phyloP scores from a whole-genome alignment of 2,113 vertebrate genomes.

The Beaufortia kweichowensis region DNA sequence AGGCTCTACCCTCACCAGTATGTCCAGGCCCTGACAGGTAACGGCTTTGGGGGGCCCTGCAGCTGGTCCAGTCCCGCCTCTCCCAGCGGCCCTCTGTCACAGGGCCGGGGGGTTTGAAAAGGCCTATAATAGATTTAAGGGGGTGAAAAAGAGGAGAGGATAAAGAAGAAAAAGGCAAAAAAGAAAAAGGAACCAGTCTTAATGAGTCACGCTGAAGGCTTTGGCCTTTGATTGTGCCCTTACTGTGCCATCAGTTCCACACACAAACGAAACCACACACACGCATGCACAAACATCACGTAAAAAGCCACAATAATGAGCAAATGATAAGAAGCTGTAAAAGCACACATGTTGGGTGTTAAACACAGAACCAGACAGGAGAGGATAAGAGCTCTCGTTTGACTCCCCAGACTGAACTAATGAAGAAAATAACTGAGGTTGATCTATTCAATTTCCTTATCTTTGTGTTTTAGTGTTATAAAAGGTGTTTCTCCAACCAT shows the following conservation, averaged over 20 bases:
- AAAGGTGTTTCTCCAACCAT: background rate
- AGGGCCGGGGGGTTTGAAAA: slow-evolving; percentile 59
- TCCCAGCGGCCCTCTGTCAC: slow-evolving; percentile 62
- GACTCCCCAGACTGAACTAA: too few relatives aligned
- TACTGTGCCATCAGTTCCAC: slow-evolving; percentile 12
- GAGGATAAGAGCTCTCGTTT: background rate
- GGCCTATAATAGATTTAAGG: slow-evolving; percentile 58
- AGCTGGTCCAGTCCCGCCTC: slow-evolving; percentile 64
- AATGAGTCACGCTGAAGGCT: slow-evolving; percentile 42
- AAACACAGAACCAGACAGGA: slow-evolving; percentile 44
- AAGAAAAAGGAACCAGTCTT: slow-evolving; percentile 56
- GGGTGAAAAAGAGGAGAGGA: slow-evolving; percentile 42
- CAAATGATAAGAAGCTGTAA: slow-evolving; percentile 34
- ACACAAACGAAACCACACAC: slow-evolving; percentile 33
- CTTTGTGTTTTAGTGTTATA: too few relatives aligned
- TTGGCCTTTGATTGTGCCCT: slow-evolving; percentile 26
- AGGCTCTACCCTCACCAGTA: slow-evolving; percentile 60
- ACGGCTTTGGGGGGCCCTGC: slow-evolving; percentile 59
- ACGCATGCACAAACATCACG: slow-evolving; percentile 21
- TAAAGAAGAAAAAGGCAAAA: slow-evolving; percentile 47
- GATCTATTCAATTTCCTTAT: background rate
- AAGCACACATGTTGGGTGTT: slow-evolving; percentile 24
- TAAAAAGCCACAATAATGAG: slow-evolving; percentile 23
- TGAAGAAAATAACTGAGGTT: background rate
- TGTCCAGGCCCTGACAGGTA: slow-evolving; percentile 61